A percentile compares a stretch with the other conserved stretches of the same genome.
Conservation (phyloP, 1,140 invertebrate genomes). For the Conus ventricosus region DNA sequence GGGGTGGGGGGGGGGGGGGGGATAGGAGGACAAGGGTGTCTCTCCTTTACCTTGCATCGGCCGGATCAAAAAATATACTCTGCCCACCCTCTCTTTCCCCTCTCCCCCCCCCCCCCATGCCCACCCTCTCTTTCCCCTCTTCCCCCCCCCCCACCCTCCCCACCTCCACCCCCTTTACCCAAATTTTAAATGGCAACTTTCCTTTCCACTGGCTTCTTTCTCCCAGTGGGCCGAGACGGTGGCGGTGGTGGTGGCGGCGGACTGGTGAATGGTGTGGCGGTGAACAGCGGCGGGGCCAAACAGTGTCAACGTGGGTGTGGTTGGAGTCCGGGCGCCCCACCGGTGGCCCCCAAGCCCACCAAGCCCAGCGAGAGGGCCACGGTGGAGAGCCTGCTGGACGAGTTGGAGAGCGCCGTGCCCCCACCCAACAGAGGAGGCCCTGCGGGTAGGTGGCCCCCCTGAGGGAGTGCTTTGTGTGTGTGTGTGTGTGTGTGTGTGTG, state of each 20-base stretch:
- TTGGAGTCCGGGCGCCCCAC: constrained; percentile 50
- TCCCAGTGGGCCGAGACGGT: not conserved
- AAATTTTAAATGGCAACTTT: not conserved
- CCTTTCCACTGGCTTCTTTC: not conserved
- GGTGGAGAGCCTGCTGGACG: constrained; percentile 91
- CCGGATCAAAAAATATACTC: too few relatives aligned
- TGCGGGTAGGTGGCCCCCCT: not conserved
- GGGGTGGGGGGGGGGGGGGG: too few relatives aligned
- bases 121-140: not conserved
- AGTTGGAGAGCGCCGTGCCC: constrained; percentile 79
- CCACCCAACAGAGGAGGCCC: constrained; percentile 14
- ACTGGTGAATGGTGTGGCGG: constrained; percentile 41
- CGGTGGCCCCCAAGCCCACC: constrained; percentile 67
- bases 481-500: too few relatives aligned
- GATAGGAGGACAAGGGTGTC: not conserved
- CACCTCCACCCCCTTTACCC: not conserved
- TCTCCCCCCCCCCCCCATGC: too few relatives aligned
- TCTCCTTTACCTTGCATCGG: not conserved
- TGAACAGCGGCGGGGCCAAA: constrained; percentile 3
- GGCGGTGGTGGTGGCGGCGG: not conserved
- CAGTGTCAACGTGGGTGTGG: not conserved
- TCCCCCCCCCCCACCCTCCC: not conserved
- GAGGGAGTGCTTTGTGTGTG: not conserved
- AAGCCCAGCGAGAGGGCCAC: constrained; percentile 73
- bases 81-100: too few relatives aligned